Evolutionary conservation across 2,113 vertebrate genomes (phyloP).

Genomic region (Toxotes chatareus): DNA sequence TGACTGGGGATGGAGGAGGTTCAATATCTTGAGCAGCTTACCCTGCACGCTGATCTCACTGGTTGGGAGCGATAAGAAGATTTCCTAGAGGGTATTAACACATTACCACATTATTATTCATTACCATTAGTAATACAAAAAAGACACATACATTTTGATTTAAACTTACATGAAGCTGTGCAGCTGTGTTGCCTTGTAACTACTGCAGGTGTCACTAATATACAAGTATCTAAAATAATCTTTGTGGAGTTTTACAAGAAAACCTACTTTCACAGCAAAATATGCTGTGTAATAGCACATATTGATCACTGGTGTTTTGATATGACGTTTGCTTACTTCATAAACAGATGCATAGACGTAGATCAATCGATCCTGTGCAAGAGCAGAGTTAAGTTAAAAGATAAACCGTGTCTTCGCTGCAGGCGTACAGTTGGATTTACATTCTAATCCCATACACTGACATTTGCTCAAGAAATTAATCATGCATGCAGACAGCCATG

Average conservation of each 20-base stretch:
- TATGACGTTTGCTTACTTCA: background rate
- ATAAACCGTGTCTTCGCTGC: conserved; percentile 1
- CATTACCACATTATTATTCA: background rate
- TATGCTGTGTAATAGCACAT: background rate
- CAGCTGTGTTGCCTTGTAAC: background rate
- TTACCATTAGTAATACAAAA: background rate
- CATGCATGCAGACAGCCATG: conserved; percentile 64
- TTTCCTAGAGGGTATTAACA: background rate
- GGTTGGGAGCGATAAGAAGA: conserved; percentile 12
- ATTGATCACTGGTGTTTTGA: background rate
- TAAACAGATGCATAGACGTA: background rate
- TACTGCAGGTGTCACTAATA: conserved; percentile 28
- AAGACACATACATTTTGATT: background rate
- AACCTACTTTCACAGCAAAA: background rate
- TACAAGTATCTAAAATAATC: background rate
- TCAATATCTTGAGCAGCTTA: conserved; percentile 23
- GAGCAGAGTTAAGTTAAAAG: conserved; percentile 11
- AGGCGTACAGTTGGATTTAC: conserved; percentile 55
- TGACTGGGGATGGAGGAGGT: background rate
- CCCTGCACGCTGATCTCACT: background rate
- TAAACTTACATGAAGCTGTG: background rate
- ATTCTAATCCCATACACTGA: conserved; percentile 67
- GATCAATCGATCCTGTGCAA: background rate
- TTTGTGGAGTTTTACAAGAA: background rate
- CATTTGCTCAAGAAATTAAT: conserved; percentile 69